Evolutionary conservation across 2,797 vertebrate genomes (phyloP), one percentile per base, ranked within the genome.

Genomic region (Prionace glauca): DNA sequence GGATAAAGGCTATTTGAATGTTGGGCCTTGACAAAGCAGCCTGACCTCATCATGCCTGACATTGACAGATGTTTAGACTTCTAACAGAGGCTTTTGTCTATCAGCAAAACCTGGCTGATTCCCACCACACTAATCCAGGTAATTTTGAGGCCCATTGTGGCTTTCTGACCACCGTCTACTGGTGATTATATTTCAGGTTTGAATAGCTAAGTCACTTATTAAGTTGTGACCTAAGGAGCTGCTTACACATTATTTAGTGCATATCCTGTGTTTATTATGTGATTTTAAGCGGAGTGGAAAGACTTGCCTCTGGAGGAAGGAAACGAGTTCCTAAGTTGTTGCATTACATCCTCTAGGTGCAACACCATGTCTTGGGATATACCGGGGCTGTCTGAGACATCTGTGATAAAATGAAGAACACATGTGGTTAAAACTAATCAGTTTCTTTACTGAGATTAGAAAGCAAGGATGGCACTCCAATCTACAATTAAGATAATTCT

Each of bases 331-430:
- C 98, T 98, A 97, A 99, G 98, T 97, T 99, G 99, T 97, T 99
- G 98, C 96, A 99, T 99, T 96, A 99, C 99, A 96, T 99, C 99
- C 97, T 99, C 99, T 95, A 99, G 98, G 97, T 99, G 99, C 96
- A 99, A 96, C 95, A 99, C 99, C 24, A 99, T 99, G 94, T 99
- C 98, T 96, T 98, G 98, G 96, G 97, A 95, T 56, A 77, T 74
- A 50, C 41, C 97, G 96, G 98, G 98, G 18, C 98, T 97, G 67
- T 98, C 98, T 94, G 98, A 97, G 62, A 99, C 98, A 95, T 98
- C 99, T 99, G 97, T 72, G 67, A 45, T 72, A 71, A 96, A 60
- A 87, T 45, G n/a, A 95, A 65, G 12, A 26, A 18, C 16, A 77
- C 71, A 84, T 3, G 7, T 94, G 95, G 62, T 1, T 26, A 4